These are phyloP conservation scores for Cheirogaleus medius DNA, from an alignment of 2,113 vertebrate species.

Conservation along the genomic window DNA sequence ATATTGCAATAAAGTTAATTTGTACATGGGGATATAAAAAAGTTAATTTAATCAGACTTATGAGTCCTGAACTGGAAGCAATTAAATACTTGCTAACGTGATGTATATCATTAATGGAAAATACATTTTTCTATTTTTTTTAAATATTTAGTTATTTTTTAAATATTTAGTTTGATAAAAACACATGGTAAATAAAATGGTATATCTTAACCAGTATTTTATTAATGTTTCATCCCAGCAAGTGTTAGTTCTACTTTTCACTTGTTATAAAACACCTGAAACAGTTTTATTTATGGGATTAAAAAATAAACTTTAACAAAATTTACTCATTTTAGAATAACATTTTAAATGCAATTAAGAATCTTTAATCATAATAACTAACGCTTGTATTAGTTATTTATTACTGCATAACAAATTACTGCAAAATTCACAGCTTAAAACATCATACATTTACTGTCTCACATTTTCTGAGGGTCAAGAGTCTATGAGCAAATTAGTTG, in stretches of 20 bases:
- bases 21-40: background rate
- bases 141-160: background rate
- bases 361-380: background rate
- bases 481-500: background rate
- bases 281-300: background rate
- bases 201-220: background rate
- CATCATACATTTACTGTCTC: background rate
- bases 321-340: background rate
- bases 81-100: background rate
- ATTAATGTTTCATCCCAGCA: background rate
- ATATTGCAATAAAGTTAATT: background rate
- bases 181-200: background rate
- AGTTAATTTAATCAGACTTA: background rate
- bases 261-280: background rate
- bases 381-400: background rate
- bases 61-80: background rate
- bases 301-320: background rate
- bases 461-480: background rate
- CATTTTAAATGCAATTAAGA: background rate
- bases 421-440: background rate
- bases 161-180: slow-evolving; percentile 15
- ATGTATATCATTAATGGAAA: background rate
- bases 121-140: background rate
- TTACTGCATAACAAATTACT: background rate
- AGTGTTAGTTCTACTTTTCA: background rate